A percentile compares a stretch with the other conserved stretches of the same genome.
Conservation (phyloP, 2,113 vertebrate genomes). For the Pelvicachromis taeniatus region DNA sequence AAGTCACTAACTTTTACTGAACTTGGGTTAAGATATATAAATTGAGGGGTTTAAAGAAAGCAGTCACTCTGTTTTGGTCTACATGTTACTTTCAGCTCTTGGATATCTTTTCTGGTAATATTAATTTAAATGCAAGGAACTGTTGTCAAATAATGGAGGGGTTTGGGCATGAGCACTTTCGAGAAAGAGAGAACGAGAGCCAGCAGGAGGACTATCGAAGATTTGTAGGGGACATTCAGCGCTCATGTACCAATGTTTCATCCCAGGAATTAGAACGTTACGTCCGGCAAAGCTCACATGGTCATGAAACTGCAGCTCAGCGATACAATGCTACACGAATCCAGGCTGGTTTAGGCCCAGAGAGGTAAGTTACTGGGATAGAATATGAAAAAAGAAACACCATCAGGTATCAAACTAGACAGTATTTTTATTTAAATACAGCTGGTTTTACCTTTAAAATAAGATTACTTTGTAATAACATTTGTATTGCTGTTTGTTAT, state of each 20-base stretch:
- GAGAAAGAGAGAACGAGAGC: conserved; percentile 6
- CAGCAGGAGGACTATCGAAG: conserved; percentile 38
- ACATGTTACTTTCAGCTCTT: background rate
- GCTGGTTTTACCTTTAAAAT: background rate
- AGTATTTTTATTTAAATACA: background rate
- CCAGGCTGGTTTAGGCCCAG: conserved; percentile 79
- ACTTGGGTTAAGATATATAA: background rate
- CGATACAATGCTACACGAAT: conserved; percentile 80
- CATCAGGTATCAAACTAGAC: background rate
- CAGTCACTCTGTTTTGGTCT: background rate
- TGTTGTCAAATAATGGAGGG: conserved; percentile 50
- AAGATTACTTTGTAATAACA: background rate
- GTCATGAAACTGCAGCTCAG: conserved; percentile 83
- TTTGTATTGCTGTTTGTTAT: background rate
- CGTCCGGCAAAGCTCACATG: conserved; percentile 51
- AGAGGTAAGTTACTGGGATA: conserved; percentile 74
- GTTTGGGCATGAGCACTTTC: conserved; percentile 26
- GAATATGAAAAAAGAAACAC: background rate
- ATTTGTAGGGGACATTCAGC: conserved; percentile 46
- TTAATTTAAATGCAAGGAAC: background rate
- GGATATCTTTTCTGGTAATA: background rate
- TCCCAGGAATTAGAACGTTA: conserved; percentile 5
- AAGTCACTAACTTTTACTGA: background rate
- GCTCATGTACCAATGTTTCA: background rate
- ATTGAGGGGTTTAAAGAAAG: background rate